phyloP scores from a whole-genome alignment of 2,113 vertebrate genomes.

The Cynocephalus volans region DNA sequence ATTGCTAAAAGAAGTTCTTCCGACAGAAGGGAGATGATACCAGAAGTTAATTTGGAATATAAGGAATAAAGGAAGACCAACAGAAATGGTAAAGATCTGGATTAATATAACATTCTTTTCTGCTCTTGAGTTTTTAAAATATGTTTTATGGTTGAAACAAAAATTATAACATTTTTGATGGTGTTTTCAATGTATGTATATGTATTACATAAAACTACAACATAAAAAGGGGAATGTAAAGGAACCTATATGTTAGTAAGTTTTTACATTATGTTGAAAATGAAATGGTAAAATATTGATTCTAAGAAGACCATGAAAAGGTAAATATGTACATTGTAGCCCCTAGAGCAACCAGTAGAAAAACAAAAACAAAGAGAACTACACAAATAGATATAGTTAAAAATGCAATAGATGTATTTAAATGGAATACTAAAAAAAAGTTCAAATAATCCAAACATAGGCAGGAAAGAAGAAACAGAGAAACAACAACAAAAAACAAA shows the following conservation, averaged over 20 bases:
- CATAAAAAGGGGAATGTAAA: neutral
- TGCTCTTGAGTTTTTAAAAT: conserved; percentile 9
- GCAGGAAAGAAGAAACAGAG: neutral
- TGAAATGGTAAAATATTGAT: neutral
- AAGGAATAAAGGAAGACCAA: neutral
- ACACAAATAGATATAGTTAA: neutral
- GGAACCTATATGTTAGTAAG: neutral
- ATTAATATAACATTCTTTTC: neutral
- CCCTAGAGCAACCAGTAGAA: neutral
- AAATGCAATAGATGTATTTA: neutral
- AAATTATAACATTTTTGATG: neutral
- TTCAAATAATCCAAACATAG: neutral
- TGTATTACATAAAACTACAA: neutral
- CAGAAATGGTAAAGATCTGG: neutral
- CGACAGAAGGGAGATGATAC: neutral
- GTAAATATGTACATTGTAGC: neutral
- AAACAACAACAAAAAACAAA: neutral
- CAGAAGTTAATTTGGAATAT: neutral
- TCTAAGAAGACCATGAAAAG: neutral
- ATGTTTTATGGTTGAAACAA: conserved; percentile 2
- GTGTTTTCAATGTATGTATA: neutral
- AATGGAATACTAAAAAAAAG: neutral
- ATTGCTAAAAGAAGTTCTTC: neutral
- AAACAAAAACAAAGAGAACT: neutral
- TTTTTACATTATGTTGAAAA: neutral